phyloP scores from a whole-genome alignment of 1,140 invertebrate species.

The Adoxophyes honmai region DNA sequence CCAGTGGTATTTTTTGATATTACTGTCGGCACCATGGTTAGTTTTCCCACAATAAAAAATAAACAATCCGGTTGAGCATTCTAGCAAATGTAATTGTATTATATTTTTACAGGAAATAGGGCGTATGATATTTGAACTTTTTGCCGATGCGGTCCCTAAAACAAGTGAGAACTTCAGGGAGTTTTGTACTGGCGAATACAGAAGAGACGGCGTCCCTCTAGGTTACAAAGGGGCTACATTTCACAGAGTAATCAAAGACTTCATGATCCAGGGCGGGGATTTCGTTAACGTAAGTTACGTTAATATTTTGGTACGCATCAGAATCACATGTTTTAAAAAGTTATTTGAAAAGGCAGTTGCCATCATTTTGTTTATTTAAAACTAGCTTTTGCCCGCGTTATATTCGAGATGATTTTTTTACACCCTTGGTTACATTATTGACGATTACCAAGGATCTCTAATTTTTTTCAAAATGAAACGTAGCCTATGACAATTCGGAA shows the following conservation, averaged over 20 bases:
- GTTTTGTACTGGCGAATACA: conserved; percentile 97
- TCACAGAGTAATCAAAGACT: conserved; percentile 98
- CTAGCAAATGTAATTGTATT: no score
- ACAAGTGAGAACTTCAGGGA: conserved; percentile 99
- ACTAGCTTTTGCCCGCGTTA: no score
- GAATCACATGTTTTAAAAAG: not conserved
- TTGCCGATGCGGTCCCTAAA: conserved; percentile 97
- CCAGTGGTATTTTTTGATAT: conserved; percentile 98
- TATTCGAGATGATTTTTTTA: no score
- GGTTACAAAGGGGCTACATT: conserved; percentile 98
- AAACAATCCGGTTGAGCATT: no score
- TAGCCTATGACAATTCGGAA: no score
- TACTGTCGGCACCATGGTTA: conserved; percentile 92
- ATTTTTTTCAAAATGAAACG: no score
- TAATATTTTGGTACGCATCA: no score
- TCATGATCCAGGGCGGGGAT: conserved; percentile 99
- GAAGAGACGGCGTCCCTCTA: conserved; percentile 94
- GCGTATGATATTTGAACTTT: conserved; percentile 97
- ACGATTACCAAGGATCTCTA: no score
- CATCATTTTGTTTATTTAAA: no score
- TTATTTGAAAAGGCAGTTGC: no score
- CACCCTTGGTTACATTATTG: no score
- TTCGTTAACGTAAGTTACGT: conserved; percentile 92
- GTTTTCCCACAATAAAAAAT: conserved; percentile 24
- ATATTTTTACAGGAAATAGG: conserved; percentile 85